Percentiles rank a stretch among this genome's conserved stretches.
Evolutionary conservation across 1,140 invertebrate species (phyloP).

Genomic region (Trialeurodes vaporariorum): DNA sequence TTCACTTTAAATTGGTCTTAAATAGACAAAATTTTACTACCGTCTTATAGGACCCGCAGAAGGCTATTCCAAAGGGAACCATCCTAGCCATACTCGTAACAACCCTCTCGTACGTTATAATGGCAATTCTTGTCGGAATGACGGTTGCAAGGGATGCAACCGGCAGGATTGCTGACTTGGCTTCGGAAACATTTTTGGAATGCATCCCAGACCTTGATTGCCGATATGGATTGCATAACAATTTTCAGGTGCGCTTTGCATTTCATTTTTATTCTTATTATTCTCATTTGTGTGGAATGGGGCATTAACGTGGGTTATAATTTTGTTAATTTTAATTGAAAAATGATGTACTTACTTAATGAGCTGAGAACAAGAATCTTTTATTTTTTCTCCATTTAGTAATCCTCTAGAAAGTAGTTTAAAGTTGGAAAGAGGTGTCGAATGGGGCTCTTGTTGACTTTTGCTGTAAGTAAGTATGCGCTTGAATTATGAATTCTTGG

Average conservation of each 20-base stretch:
- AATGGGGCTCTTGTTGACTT: not conserved
- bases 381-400: constrained; percentile 3
- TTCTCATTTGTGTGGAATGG: too few species aligned
- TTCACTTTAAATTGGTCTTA: too few species aligned
- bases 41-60: constrained; percentile 79
- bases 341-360: too few species aligned
- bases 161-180: constrained; percentile 49
- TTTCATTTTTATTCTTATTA: constrained; percentile 10
- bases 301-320: too few species aligned
- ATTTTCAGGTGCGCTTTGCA: constrained; percentile 37
- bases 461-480: constrained; percentile 11
- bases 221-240: constrained; percentile 60
- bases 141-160: constrained; percentile 69
- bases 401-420: not conserved
- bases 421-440: not conserved
- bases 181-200: constrained; percentile 40
- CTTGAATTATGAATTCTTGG: too few species aligned
- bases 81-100: constrained; percentile 69
- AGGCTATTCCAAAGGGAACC: constrained; percentile 82
- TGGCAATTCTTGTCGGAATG: constrained; percentile 71
- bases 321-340: too few species aligned
- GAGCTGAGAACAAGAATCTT: not conserved
- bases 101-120: constrained; percentile 67
- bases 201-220: constrained; percentile 37
- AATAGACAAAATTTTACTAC: too few species aligned